Evolutionary conservation across 2,888 invertebrate genomes (phyloP).

Genomic region (Lochmaea capreae): DNA sequence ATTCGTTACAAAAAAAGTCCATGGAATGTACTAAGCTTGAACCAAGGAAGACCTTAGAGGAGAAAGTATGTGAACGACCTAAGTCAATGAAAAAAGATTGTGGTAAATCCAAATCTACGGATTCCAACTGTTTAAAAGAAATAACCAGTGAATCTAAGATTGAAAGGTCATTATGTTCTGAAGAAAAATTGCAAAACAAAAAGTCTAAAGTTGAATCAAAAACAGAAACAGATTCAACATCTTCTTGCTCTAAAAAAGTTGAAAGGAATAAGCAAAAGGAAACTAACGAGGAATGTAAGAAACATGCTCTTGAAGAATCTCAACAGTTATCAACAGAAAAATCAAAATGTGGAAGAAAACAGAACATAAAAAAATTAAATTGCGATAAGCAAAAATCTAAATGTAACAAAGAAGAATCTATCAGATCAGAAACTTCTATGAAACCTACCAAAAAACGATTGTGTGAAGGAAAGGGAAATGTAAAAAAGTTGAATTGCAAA

Average conservation of each 20-base stretch:
- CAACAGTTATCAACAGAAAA: neutral
- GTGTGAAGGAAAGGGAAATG: slow-evolving; percentile 2
- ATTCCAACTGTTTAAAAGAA: neutral
- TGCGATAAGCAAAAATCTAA: too few species aligned
- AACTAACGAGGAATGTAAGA: neutral
- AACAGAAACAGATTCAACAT: neutral
- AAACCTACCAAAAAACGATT: neutral
- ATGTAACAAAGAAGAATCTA: neutral
- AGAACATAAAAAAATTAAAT: neutral
- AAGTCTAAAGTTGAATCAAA: neutral
- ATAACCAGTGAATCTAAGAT: neutral
- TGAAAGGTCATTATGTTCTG: neutral
- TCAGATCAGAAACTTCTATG: neutral
- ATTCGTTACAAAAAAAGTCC: neutral
- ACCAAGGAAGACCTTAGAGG: neutral
- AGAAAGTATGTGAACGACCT: neutral
- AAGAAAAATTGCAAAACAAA: neutral
- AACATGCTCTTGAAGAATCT: neutral
- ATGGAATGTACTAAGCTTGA: neutral
- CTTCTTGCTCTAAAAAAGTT: neutral
- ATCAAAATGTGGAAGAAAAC: neutral
- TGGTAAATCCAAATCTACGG: neutral
- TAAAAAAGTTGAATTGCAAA: neutral
- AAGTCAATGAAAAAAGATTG: neutral
- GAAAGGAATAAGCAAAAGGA: neutral